Evolutionary conservation across 1,140 invertebrate genomes (phyloP).

Genomic region (Rhizoglyphus robini): DNA sequence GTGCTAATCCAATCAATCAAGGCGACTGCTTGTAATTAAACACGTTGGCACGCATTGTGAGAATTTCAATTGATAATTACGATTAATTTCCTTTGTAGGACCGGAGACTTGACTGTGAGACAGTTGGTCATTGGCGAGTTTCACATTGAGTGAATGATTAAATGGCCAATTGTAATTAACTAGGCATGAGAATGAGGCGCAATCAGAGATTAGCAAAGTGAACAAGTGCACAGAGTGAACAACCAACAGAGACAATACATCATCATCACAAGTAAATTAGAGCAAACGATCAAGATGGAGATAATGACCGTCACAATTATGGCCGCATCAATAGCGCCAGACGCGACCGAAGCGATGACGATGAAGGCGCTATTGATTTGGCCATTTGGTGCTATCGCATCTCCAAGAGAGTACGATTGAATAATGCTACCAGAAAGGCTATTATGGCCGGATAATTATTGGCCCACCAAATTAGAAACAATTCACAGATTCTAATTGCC

Average conservation of each 20-base stretch:
- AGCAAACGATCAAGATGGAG: not conserved
- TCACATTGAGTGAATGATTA: not conserved
- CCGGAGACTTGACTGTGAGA: not conserved
- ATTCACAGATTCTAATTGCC: too few relatives aligned
- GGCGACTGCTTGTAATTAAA: not conserved
- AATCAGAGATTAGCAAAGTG: not conserved
- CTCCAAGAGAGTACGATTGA: not conserved
- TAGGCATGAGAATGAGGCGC: conserved; percentile 15
- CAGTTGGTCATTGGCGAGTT: not conserved
- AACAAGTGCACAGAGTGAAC: not conserved
- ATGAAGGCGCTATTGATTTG: not conserved
- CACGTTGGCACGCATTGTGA: not conserved
- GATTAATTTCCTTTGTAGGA: not conserved
- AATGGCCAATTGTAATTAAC: conserved; percentile 8
- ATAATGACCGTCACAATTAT: conserved; percentile 12
- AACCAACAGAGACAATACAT: not conserved
- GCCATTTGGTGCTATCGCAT: too few relatives aligned
- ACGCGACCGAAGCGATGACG: not conserved
- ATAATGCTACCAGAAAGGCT: not conserved
- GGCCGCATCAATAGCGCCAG: not conserved
- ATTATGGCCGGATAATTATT: too few relatives aligned
- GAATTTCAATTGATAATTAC: not conserved
- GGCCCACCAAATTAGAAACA: too few relatives aligned
- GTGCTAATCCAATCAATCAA: conserved; percentile 15
- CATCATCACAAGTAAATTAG: conserved; percentile 13